These are phyloP conservation scores for Clistopyga incitator DNA, from an alignment of 2,888 invertebrate species.

Conservation along the genomic window DNA sequence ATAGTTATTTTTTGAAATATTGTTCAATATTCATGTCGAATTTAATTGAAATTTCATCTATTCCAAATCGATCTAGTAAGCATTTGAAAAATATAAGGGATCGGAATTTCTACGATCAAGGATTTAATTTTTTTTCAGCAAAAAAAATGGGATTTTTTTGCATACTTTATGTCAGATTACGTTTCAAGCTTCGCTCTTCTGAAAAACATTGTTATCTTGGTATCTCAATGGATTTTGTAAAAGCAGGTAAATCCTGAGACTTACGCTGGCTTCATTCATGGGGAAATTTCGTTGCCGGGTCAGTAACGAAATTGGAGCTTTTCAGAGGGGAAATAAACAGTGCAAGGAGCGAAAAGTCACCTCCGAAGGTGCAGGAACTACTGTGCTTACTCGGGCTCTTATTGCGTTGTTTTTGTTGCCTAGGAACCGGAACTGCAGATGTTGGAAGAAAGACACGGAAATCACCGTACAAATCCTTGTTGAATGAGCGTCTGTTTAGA, in stretches of 20 bases:
- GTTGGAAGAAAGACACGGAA: slow-evolving; percentile 5
- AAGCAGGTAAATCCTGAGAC: background rate
- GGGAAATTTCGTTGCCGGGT: slow-evolving; percentile 12
- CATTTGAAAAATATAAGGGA: too few species aligned
- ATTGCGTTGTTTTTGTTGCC: background rate
- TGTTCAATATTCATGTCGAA: too few species aligned
- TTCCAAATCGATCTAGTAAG: too few species aligned
- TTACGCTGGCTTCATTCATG: background rate
- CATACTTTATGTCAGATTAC: background rate
- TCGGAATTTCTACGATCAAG: too few species aligned
- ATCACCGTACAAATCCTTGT: background rate
- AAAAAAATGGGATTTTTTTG: background rate
- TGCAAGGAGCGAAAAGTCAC: background rate
- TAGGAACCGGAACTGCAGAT: slow-evolving; percentile 3
- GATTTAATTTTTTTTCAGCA: too few species aligned
- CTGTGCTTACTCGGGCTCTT: background rate
- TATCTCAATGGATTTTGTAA: background rate
- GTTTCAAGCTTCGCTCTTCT: background rate
- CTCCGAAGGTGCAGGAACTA: background rate
- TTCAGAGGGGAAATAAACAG: background rate
- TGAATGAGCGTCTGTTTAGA: background rate
- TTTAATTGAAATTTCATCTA: too few species aligned
- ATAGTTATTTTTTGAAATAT: too few species aligned
- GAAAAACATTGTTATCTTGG: background rate
- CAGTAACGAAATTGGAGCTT: slow-evolving; percentile 15